Evolutionary conservation across 2,888 invertebrate genomes (phyloP), one percentile per base, ranked within the genome.

Genomic region (Ichneumoninae sp.): DNA sequence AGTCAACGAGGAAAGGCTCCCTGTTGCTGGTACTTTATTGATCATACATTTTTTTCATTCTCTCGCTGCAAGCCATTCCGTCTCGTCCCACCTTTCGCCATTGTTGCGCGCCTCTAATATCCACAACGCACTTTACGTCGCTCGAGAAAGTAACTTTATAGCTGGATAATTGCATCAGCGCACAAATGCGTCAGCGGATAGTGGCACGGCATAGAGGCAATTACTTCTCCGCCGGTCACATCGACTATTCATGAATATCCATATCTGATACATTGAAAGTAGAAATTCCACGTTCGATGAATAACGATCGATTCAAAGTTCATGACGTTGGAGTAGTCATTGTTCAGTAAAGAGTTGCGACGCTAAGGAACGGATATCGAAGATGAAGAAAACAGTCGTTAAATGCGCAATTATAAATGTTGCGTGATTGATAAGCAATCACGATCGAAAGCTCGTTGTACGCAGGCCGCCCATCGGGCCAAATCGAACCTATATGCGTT

Each of bases 211-310:
- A 65, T 65, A 65, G 65, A 65, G 65, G 65, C 65, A 65, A 65
- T 70, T 50, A 70, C 69, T 70, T 40, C 30, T 70, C 62, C 30
- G 50, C n/a, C 69, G 26, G 52, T 50, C 26, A 70, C 62, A 62
- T 62, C 33, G 30, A 6, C 68, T 71, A 57, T 22, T 54, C 36
- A 71, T 36, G 19, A 22, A 70, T 50, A 19, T 70, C 33, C 69
- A 50, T 33, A 70, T 70, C 54, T n/a, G 66, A 76, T 76, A 26
- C 66, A 76, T 66, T 54, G 76, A 68, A 76, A 76, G 66, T 66
- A 52, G 36, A 76, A 52, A 52, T 66, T 76, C 66, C 52, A 19
- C n/a, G 40, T 22, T 66, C 19, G 66, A 76, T 66, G 66, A 76
- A 76, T 68, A 68, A 76, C 66, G 76, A 76, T 54, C 40, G 33